Base-by-base conservation (phyloP, 2,113 vertebrate genomes). In the Capreolus pygargus region DNA sequence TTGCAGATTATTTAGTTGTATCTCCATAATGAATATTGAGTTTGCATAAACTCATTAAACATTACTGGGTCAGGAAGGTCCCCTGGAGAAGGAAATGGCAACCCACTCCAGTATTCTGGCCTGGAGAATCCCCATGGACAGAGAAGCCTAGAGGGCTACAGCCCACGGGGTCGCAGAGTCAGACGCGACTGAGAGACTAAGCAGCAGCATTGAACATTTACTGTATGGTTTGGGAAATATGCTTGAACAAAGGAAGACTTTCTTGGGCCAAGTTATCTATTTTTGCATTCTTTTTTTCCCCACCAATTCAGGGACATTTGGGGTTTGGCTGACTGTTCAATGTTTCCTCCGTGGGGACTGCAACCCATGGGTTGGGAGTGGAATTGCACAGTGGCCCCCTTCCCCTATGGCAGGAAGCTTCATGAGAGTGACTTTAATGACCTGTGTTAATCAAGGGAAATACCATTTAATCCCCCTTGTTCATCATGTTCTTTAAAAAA, bases 361-460 rank as follows among this genome's bases (percentile, higher is more conserved):
- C 33, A 33, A 16, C 28, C 19, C 1, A 1, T 5, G 9, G 57
- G 17, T 2, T 79, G 8, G 0, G 52, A 36, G 7, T 15, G 52
- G 45, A 58, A 27, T 43, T 43, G 2, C 12, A 36, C 1, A 12
- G 58, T 6, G 36, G 25, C 28, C n/a, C 21, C 54, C 19, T 39
- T 39, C 39, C 39, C 39, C 39, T 43, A 27, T 5, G 14, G 6
- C 1, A 21, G 7, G 27, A n/a, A 54, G n/a, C 60, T 86, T 82
- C 23, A 6, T 64, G 61, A 43, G 79, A 81, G 6, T n/a, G 36
- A 30, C 12, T 61, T 79, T 45, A 76, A 82, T 2, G 55, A 82
- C 61, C 17, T 82, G 33, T 28, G 17, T 52, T 70, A 86, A 84
- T 12, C 54, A 28, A 81, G 7, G 60, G 54, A 76, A 86, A 36